Percentiles rank a stretch among this genome's conserved stretches.
Conservation (phyloP, 2,888 invertebrate genomes). For the Agrilus cyanescens region DNA sequence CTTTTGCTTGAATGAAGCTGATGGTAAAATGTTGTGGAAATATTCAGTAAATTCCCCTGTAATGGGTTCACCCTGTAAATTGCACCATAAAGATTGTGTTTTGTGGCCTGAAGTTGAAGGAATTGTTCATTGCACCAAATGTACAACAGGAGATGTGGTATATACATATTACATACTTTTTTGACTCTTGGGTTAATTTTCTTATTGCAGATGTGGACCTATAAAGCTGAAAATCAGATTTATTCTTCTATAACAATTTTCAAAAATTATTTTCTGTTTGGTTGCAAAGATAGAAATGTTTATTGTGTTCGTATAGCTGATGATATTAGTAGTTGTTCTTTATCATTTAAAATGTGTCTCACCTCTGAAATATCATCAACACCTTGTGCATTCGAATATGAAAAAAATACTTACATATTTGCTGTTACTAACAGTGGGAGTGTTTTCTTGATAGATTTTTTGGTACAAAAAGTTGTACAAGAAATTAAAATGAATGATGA, state of each 20-base stretch:
- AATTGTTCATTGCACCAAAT: conserved; percentile 41
- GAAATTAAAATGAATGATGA: conserved; percentile 46
- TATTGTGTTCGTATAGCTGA: conserved; percentile 45
- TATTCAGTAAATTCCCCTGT: conserved; percentile 46
- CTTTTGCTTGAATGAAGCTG: conserved; percentile 38
- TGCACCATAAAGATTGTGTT: conserved; percentile 39
- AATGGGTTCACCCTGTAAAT: conserved; percentile 50
- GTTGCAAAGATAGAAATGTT: conserved; percentile 59
- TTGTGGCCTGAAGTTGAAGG: conserved; percentile 46
- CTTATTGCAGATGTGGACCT: conserved; percentile 48
- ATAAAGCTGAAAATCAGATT: conserved; percentile 49
- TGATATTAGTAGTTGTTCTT: conserved; percentile 23
- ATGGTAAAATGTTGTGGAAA: conserved; percentile 47
- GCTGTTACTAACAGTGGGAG: conserved; percentile 52
- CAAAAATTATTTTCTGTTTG: conserved; percentile 46
- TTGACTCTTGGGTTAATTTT: neutral
- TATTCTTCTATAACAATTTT: conserved; percentile 55
- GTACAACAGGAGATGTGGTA: conserved; percentile 41
- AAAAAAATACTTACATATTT: conserved; percentile 34
- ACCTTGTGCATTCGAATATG: conserved; percentile 40
- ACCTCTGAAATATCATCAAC: conserved; percentile 55
- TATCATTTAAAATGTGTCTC: conserved; percentile 45
- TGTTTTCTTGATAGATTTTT: conserved; percentile 43
- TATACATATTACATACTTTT: neutral
- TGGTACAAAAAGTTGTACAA: conserved; percentile 37